These are phyloP conservation scores for Dolomedes plantarius DNA, from an alignment of 2,888 invertebrate genomes.

Conservation along the genomic window DNA sequence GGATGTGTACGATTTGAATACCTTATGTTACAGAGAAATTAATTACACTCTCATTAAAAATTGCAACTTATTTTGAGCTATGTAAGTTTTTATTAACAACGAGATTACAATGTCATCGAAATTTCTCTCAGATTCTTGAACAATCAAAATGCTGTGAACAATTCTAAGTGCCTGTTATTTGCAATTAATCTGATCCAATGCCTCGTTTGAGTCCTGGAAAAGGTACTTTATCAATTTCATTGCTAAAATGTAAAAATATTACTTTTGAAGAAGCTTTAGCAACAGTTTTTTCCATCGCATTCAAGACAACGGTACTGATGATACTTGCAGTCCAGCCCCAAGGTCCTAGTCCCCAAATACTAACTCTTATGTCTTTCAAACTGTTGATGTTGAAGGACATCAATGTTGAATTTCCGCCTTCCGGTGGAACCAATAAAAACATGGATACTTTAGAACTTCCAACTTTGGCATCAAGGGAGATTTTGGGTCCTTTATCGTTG, in stretches of 20 bases:
- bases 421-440: slow-evolving; percentile 45
- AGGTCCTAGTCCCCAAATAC: slow-evolving; percentile 52
- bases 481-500: slow-evolving; percentile 47
- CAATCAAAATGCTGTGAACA: no score
- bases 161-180: no score
- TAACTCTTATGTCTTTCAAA: slow-evolving; percentile 46
- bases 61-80: no score
- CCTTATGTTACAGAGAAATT: no score
- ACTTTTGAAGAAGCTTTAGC: slow-evolving; percentile 54
- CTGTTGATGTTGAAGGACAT: slow-evolving; percentile 53
- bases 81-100: no score
- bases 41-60: no score
- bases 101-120: no score
- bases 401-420: slow-evolving; percentile 53
- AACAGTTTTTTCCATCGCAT: slow-evolving; percentile 59
- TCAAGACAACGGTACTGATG: slow-evolving; percentile 50
- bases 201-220: no score
- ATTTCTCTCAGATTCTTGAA: no score
- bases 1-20: no score
- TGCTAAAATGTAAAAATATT: slow-evolving; percentile 40
- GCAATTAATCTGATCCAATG: neutral
- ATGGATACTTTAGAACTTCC: slow-evolving; percentile 54
- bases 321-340: slow-evolving; percentile 60
- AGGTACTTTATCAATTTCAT: slow-evolving; percentile 56
- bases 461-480: slow-evolving; percentile 45